Evolutionary conservation across 2,797 vertebrate genomes (phyloP).

Genomic region (Craterocephalus amniculus): DNA sequence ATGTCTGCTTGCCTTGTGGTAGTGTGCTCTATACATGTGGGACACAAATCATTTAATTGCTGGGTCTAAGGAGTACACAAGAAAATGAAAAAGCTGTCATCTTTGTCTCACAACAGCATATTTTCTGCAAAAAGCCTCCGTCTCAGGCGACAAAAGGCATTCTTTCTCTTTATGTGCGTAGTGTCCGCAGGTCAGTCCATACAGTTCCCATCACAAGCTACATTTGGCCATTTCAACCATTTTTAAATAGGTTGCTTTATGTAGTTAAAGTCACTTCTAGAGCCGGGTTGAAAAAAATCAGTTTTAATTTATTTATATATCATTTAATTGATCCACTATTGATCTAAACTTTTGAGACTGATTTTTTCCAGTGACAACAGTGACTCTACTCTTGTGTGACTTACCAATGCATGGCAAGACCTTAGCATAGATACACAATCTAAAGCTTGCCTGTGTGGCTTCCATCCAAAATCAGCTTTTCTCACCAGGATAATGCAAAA

Average conservation of each 20-base stretch:
- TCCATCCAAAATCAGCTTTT: no score
- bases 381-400: no score
- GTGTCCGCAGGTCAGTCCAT: background rate
- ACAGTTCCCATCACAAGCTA: background rate
- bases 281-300: no score
- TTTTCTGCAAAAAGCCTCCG: background rate
- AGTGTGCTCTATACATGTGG: background rate
- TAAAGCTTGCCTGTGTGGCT: no score
- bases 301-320: no score
- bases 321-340: no score
- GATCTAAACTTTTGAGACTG: no score
- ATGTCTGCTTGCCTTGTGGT: slow-evolving; percentile 1
- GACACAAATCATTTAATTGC: slow-evolving; percentile 17
- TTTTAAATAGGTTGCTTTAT: background rate
- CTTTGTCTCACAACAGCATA: slow-evolving; percentile 2
- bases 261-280: no score
- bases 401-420: no score
- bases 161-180: background rate
- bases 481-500: no score
- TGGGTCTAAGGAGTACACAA: background rate
- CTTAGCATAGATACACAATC: no score
- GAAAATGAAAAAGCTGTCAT: slow-evolving; percentile 4
- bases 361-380: no score
- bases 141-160: background rate
- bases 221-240: background rate